A percentile compares a stretch with the other conserved stretches of the same genome.
phyloP scores from a whole-genome alignment of 2,888 invertebrate species.

The Salpingus planirostris region DNA sequence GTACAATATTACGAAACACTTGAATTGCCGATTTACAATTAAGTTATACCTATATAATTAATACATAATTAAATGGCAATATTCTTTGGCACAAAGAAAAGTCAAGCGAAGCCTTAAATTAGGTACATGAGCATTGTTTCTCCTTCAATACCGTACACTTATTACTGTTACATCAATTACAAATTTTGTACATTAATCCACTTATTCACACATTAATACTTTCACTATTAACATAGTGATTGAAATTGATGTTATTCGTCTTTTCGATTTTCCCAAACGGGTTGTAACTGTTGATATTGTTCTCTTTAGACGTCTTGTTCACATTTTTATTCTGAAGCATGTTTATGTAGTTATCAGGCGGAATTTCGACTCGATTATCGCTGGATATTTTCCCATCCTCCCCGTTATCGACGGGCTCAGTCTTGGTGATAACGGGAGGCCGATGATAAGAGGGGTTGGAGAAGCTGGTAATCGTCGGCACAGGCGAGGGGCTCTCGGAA shows the following conservation, averaged over 20 bases:
- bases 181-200: conserved; percentile 1
- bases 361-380: conserved; percentile 28
- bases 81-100: no score
- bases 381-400: no score
- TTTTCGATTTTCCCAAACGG: conserved; percentile 13
- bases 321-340: conserved; percentile 47
- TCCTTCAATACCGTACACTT: no score
- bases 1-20: no score
- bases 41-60: no score
- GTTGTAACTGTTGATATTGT: no score
- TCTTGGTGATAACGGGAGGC: conserved; percentile 21
- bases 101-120: no score
- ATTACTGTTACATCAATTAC: no score
- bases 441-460: conserved; percentile 38
- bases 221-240: conserved; percentile 37
- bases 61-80: no score
- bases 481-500: conserved; percentile 18
- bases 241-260: conserved; percentile 26
- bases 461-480: conserved; percentile 24
- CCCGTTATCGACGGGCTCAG: no score
- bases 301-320: no score
- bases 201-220: conserved; percentile 13
- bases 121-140: background rate
- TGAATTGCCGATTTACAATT: no score
- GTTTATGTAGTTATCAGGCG: conserved; percentile 47